Evolutionary conservation across 1,140 invertebrate genomes (phyloP), one percentile per base, ranked within the genome.

Genomic region (Leptinotarsa undecemlineata): DNA sequence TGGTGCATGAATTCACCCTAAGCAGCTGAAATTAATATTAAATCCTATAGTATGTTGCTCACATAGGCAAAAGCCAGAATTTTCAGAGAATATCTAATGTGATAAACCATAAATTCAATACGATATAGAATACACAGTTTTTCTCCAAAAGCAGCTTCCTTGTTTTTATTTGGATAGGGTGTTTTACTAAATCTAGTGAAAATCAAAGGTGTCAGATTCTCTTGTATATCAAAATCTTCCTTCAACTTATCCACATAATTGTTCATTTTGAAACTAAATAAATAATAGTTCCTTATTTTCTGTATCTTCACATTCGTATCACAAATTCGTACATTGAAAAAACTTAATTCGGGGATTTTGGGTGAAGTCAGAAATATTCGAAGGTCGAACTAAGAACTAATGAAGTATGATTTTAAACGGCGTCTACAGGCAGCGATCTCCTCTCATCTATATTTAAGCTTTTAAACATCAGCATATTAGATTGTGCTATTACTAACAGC

Each of bases 61-160:
- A 67, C 64, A 67, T 67, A 67, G 6, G 64, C 64, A 26, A 67
- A 67, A 33, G 20, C 19, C 17, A 67, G 23, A 33, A 67, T 67
- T 26, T 26, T 67, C 64, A 67, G 42, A 23, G 64, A 67, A 42
- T 33, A 67, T 8, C 17, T 17, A n/a, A 67, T 42, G 11, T 67
- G 20, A 26, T 23, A 67, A n/a, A 26, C 26, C n/a, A 17, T 33
- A 23, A 67, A 23, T 13, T 67, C 64, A 21, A 26, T 26, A 33
- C 19, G n/a, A 42, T 67, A 67, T 21, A 67, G 15, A 26, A 67
- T 23, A 23, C 11, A 67, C 26, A 13, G 4, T 67, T 67, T 67
- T 67, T 67, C 64, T n/a, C 64, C 64, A 67, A 67, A 67, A 23
- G 26, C 64, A 67, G 23, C 42, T 33, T 26, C 26, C 15, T 23